Evolutionary conservation across 2,797 vertebrate species (phyloP).

Genomic region (Coendou prehensilis): DNA sequence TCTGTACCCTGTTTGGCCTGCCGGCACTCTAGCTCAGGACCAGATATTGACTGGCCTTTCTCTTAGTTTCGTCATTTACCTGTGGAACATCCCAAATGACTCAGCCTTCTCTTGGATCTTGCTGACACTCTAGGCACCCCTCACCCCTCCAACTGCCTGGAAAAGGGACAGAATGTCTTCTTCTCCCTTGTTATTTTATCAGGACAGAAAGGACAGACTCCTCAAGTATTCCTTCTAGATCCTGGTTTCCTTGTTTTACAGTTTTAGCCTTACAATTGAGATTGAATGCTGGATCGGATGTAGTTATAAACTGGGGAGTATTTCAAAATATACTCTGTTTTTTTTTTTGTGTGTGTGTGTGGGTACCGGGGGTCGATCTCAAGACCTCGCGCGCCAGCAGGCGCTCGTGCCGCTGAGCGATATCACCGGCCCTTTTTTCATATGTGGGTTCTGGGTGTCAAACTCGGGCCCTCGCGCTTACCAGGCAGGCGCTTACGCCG

Average conservation of each 20-base stretch:
- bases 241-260: neutral
- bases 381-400: too few relatives aligned
- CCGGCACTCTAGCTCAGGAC: neutral
- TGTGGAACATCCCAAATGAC: neutral
- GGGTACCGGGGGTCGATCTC: too few relatives aligned
- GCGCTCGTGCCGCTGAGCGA: too few relatives aligned
- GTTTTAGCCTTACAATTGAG: neutral
- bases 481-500: too few relatives aligned
- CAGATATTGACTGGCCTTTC: neutral
- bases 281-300: neutral
- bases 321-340: neutral
- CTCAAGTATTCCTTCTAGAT: neutral
- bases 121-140: neutral
- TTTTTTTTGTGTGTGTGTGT: too few relatives aligned
- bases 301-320: neutral
- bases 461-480: too few relatives aligned
- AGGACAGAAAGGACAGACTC: neutral
- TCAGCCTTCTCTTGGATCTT: neutral
- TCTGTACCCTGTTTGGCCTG: neutral
- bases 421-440: too few relatives aligned
- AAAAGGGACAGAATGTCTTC: neutral
- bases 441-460: too few relatives aligned
- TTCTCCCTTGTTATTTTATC: neutral
- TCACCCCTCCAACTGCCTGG: neutral
- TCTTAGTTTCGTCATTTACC: neutral